Evolutionary conservation across 1,140 invertebrate species (phyloP).

Genomic region (Aphis craccivora): DNA sequence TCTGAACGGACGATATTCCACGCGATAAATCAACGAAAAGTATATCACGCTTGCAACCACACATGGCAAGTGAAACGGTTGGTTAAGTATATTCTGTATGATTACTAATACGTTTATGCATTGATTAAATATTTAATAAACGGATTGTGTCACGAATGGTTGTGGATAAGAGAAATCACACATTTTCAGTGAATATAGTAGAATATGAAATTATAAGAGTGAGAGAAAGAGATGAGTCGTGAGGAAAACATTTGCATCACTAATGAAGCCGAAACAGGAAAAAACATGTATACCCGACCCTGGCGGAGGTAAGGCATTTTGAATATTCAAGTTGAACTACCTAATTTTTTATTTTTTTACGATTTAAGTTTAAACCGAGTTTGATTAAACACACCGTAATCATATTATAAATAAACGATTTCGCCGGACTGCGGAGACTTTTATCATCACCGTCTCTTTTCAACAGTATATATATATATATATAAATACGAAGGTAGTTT

Average conservation of each 20-base stretch:
- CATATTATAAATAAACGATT: constrained; percentile 51
- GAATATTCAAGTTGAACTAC: constrained; percentile 33
- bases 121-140: too few species aligned
- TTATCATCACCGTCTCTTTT: constrained; percentile 18
- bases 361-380: constrained; percentile 43
- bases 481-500: background rate
- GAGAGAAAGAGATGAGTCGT: background rate
- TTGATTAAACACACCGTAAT: constrained; percentile 33
- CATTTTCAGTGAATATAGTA: background rate
- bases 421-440: constrained; percentile 23
- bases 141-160: background rate
- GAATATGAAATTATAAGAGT: background rate
- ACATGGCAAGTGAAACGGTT: background rate
- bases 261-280: constrained; percentile 12
- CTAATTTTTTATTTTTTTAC: constrained; percentile 29
- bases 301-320: background rate
- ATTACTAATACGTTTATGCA: background rate
- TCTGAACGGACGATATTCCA: background rate
- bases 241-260: constrained; percentile 43
- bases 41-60: background rate
- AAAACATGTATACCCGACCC: background rate
- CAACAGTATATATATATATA: background rate
- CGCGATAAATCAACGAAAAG: background rate
- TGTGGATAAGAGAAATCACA: background rate
- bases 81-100: background rate